Base-by-base conservation (phyloP, 1,140 invertebrate genomes). In the Drosophila lacteicornis region DNA sequence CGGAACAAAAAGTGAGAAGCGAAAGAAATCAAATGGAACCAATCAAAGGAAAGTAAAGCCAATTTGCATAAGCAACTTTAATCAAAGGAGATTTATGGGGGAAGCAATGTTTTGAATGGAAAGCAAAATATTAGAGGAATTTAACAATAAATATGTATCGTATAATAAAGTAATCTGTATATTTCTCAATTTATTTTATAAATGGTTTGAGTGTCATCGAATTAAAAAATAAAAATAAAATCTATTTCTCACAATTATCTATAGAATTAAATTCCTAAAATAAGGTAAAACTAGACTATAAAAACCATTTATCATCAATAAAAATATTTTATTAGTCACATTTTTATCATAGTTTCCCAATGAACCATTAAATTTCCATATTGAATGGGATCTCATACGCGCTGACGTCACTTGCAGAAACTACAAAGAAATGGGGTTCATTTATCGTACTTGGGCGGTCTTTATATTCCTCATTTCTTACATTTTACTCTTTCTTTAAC, bases 41-140 rank as follows among this genome's bases (percentile, higher is more conserved):
- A 73, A 73, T 73, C 62, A 38, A 40, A 43, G 30, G 67, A 73
- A 73, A 73, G 67, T 59, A 43, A 50, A 73, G 27, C 45, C 1
- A 73, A 73, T 73, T 73, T 60, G 53, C 69, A 60, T 70, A 49
- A 57, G 17, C 12, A 50, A 70, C 3, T 19, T 42, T 17, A 73
- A 50, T 43, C 36, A 42, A 59, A 59, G 45, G 36, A 71, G 9
- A 42, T 70, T 30, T 33, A 49, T 66, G 2, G 25, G 55, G 9
- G 66, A 65, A 33, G 27, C 7, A 43, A n/a, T 27, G 12, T 11
- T 8, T 27, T 17, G 4, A 51, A 67, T 69, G 27, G 65, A 17
- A 17, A 40, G 1, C 3, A 25, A 33, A 15, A 25, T 40, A 22
- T 38, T 12, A 25, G 5, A 11, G 40, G 25, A 60, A 61, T 33